Evolutionary conservation across 2,113 vertebrate species (phyloP), one percentile per base, ranked within the genome.

Genomic region (Aix galericulata): DNA sequence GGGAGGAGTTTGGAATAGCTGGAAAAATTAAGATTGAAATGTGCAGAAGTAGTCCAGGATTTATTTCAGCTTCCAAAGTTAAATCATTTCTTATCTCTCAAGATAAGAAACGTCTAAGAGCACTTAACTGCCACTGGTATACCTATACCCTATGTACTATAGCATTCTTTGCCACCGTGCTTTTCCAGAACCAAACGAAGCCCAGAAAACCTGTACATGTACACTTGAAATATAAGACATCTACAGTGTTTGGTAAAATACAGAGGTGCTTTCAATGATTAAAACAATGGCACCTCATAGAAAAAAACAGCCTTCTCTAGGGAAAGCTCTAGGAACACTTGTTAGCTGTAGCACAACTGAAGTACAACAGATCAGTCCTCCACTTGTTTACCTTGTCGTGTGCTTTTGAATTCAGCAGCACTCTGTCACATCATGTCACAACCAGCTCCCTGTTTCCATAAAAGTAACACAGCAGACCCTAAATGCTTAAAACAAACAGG

Each of bases 281-380:
- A 79, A 95, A 96, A 88, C 72, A 55, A 63, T 4, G 66, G 26
- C 75, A 32, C 77, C 72, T 93, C 85, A 42, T 50, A 36, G 18
- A 73, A 76, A 91, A 62, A 62, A 69, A 92, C 72, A 89, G 82
- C 34, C 55, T 71, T 93, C 91, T 60, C 82, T 1, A 44, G 75
- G 85, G 89, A 94, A 71, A 63, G 46, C 20, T 86, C 67, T 77
- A 71, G 56, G 59, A 93, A 71, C 6, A 4, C 85, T 89, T 74
- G 63, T 76, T 83, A 84, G 74, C 86, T 89, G 53, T 59, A 82
- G 82, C 89, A 91, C 87, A 77, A 27, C 59, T 58, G 90, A 67
- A 85, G 86, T 85, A 81, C 63, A 69, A 69, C 79, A 85, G 67
- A 82, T 91, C 87, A 88, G 67, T 87, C 79, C 71, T 80, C 40